Base-by-base conservation (phyloP, 2,797 vertebrate species). In the Cyprinella venusta region DNA sequence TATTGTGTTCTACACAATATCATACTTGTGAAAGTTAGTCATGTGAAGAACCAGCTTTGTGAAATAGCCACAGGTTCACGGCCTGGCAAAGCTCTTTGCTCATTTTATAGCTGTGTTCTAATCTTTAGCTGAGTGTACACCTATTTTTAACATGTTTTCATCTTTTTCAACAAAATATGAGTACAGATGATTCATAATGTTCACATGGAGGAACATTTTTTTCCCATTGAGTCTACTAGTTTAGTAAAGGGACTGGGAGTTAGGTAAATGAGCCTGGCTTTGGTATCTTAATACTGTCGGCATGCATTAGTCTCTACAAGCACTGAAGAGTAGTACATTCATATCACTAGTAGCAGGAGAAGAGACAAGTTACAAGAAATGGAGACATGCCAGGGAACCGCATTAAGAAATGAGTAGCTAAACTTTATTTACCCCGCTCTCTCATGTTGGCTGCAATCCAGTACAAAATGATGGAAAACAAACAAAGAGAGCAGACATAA, bases 381-480 rank as follows among this genome's bases (percentile, higher is more conserved):
- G 92, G 90, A 86, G 86, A 91, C 89, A 91, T 92, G 91, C 88
- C 63, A 86, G 76, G 79, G 83, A 81, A 87, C 54, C 88, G 83
- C 89, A 88, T 70, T 87, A 85, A 79, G 83, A 87, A 87, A 84
- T 86, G 86, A 89, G 90, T 83, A 92, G 88, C 93, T 93, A 90
- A 91, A 91, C 93, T 90, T 89, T 95, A 98, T 97, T 96, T 98
- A 99, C 97, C 98, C 94, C 95, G 95, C 92, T 97, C 94, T 93
- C 95, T 95, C 90, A 95, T 91, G 95, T 97, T 96, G 95, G 95
- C 98, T 99, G 97, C 92, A 93, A 93, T 95, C 95, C 93, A 95
- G 85, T 91, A 91, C 89, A 80, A 89, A 94, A 94, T 94, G 92
- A 94, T 86, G 92, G 93, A 96, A 96, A 94, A 95, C 93, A 95